Base-by-base conservation (phyloP, 1,140 invertebrate genomes). In the Megalopta genalis region DNA sequence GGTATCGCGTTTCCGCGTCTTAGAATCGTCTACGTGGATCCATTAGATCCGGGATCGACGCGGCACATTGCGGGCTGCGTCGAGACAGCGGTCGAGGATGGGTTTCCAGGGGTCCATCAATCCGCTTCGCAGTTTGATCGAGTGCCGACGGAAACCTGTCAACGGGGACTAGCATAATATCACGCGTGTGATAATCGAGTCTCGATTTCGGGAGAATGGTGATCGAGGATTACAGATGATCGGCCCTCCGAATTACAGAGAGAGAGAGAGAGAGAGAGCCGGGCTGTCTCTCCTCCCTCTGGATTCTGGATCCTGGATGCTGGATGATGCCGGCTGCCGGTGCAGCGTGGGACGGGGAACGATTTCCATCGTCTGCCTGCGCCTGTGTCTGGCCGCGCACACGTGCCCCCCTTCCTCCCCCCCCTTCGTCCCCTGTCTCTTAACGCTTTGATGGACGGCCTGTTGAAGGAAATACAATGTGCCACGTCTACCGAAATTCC, bases 151-250 rank as follows among this genome's bases (percentile, higher is more conserved):
- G 54, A 73, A 70, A 59, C 63, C 70, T 79, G 77, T 79, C 77
- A 79, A 27, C 63, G n/a, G n/a, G 63, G 27, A n/a, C 49, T 49
- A 73, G 77, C 70, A 79, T 79, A 79, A 74, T 79, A 74, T 79
- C 77, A 67, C 77, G 71, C 71, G 77, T 54, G 77, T 76, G 69
- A 52, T 71, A 71, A 75, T 75, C 78, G 78, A 75, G 78, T 80
- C 78, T 76, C 72, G 78, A 75, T 52, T 80, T 52, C 32, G 72
- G 78, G 63, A 68, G 64, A 59, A 63, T n/a, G 57, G 57, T 69
- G 65, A 62, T 76, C 78, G 72, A 52, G 78, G 64, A 80, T 68
- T 63, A 76, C 63, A 54, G 42, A 76, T 75, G 72, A 80, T 76
- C 72, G 32, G 64, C 3, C 9, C 42, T 46, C 23, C 65, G 78